Evolutionary conservation across 2,888 invertebrate species (phyloP).

Genomic region (Tetragonisca angustula): DNA sequence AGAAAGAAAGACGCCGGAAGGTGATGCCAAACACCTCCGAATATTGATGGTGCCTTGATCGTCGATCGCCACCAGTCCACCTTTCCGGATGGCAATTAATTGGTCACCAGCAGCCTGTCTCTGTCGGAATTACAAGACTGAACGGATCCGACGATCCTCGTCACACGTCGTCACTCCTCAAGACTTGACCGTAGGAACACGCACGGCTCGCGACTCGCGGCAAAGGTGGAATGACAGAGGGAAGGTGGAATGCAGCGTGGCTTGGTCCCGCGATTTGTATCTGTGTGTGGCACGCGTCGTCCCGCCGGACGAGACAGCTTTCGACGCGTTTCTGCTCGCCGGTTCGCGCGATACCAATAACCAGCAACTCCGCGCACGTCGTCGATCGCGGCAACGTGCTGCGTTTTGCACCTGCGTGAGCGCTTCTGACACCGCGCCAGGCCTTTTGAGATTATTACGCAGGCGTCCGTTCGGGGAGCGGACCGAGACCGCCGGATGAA

Average conservation of each 20-base stretch:
- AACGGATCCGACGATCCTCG: conserved; percentile 33
- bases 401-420: conserved; percentile 68
- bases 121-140: conserved; percentile 31
- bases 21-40: conserved; percentile 19
- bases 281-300: not conserved
- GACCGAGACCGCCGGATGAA: conserved; percentile 12
- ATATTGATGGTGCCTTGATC: conserved; percentile 63
- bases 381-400: conserved; percentile 66
- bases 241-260: conserved; percentile 16
- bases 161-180: not conserved
- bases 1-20: conserved; percentile 27
- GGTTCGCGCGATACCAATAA: conserved; percentile 76
- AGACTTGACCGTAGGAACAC: conserved; percentile 11
- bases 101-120: conserved; percentile 48
- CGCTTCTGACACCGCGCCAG: conserved; percentile 43
- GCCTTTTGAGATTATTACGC: conserved; percentile 54
- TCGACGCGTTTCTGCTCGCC: conserved; percentile 63
- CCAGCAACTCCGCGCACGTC: conserved; percentile 80
- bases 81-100: conserved; percentile 75
- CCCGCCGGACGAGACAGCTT: conserved; percentile 21
- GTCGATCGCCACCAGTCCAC: conserved; percentile 73
- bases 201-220: conserved; percentile 4
- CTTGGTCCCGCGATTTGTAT: not conserved
- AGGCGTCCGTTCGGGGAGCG: conserved; percentile 48
- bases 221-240: not conserved